Percentiles rank a stretch among this genome's conserved stretches.
phyloP scores from a whole-genome alignment of 2,113 vertebrate species.

The Muntiacus reevesi region DNA sequence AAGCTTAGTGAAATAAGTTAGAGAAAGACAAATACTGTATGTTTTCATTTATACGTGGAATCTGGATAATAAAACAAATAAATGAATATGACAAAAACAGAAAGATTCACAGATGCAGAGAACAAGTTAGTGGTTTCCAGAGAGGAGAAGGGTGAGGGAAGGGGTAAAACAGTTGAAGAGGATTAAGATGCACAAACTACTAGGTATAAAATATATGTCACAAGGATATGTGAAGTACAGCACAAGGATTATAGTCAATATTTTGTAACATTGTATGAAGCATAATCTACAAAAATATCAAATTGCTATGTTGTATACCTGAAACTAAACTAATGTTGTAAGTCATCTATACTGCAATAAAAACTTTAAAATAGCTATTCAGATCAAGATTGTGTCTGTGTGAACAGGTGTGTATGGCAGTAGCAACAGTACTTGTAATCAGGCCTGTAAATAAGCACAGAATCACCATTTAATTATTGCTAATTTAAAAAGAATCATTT shows the following conservation, averaged over 20 bases:
- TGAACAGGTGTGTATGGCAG: background rate
- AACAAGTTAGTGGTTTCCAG: background rate
- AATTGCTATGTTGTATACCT: background rate
- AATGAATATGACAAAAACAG: background rate
- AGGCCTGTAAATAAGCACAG: background rate
- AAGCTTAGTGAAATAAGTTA: background rate
- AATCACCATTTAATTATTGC: background rate
- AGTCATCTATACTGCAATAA: background rate
- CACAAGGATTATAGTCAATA: background rate
- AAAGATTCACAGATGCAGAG: background rate
- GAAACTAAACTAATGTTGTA: background rate
- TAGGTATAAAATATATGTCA: background rate
- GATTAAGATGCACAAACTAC: background rate
- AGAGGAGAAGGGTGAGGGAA: background rate
- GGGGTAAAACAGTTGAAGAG: background rate
- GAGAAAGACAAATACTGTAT: background rate
- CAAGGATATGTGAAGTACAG: background rate
- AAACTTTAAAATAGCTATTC: background rate
- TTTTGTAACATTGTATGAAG: background rate
- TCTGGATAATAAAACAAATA: background rate
- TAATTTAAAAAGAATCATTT: background rate
- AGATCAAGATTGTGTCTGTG: background rate
- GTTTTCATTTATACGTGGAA: background rate
- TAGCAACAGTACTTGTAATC: background rate
- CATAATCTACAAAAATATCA: background rate